Conservation (phyloP, 2,888 invertebrate species). For the Mimachlamys varia region DNA sequence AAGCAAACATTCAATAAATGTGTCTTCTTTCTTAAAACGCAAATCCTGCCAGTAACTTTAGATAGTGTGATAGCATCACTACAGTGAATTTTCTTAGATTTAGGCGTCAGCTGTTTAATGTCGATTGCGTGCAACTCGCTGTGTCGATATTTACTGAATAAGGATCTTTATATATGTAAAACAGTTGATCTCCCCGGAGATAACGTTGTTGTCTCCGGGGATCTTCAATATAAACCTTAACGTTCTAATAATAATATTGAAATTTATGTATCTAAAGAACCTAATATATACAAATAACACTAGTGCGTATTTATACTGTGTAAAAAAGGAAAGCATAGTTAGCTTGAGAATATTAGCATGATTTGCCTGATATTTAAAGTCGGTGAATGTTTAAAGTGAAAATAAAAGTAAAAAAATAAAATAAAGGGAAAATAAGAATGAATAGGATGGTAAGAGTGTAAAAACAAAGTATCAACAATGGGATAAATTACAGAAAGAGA, state of each 20-base stretch:
- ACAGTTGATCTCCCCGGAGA: not conserved
- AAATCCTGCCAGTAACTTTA: not conserved
- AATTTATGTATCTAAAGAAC: slow-evolving; percentile 24
- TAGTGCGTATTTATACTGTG: not conserved
- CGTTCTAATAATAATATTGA: slow-evolving; percentile 9
- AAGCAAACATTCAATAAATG: not conserved
- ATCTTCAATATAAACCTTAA: slow-evolving; percentile 7
- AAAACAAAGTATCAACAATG: too few species aligned
- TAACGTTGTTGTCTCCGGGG: not conserved
- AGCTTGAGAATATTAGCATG: too few species aligned
- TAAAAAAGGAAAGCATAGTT: too few species aligned
- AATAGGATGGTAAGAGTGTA: too few species aligned
- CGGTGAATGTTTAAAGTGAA: too few species aligned
- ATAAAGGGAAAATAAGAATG: too few species aligned
- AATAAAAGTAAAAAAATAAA: too few species aligned
- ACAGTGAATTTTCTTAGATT: not conserved
- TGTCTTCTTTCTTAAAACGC: not conserved
- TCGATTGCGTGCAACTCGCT: not conserved
- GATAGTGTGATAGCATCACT: not conserved
- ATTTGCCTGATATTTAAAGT: too few species aligned
- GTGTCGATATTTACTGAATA: not conserved
- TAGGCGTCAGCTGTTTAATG: not conserved
- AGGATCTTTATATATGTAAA: not conserved
- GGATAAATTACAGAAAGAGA: too few species aligned
- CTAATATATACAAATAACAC: not conserved